A percentile compares a stretch with the other conserved stretches of the same genome.
These are phyloP conservation scores for Leptogaster cylindrica DNA, from an alignment of 2,888 invertebrate genomes.

Conservation along the genomic window DNA sequence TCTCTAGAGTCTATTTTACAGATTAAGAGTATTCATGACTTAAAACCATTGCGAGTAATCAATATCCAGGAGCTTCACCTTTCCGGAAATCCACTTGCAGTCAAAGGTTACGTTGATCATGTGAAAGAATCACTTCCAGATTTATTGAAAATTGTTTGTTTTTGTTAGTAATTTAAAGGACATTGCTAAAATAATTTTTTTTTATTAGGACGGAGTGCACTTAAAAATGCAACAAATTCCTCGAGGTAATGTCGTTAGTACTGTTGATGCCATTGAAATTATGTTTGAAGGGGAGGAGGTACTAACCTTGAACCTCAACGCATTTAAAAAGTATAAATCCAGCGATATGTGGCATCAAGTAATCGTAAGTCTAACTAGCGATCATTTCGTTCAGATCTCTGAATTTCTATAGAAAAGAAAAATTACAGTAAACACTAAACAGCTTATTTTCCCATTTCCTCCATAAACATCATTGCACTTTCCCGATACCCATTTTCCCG, in stretches of 20 bases:
- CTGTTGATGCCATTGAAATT: conserved; percentile 38
- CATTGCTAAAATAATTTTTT: neutral
- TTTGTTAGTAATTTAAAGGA: neutral
- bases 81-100: conserved; percentile 44
- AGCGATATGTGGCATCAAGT: conserved; percentile 48
- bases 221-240: conserved; percentile 23
- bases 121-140: conserved; percentile 41
- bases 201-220: conserved; percentile 39
- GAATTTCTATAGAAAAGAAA: too few relatives aligned
- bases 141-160: conserved; percentile 39
- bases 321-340: conserved; percentile 37
- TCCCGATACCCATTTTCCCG: too few relatives aligned
- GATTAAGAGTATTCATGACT: conserved; percentile 40
- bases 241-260: neutral
- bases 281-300: conserved; percentile 43
- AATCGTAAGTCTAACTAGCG: conserved; percentile 27
- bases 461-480: too few relatives aligned
- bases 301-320: neutral
- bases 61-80: conserved; percentile 42
- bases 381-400: neutral
- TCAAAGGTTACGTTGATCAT: conserved; percentile 22
- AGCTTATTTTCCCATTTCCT: too few relatives aligned
- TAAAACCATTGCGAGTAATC: conserved; percentile 38
- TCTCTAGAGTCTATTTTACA: conserved; percentile 8
- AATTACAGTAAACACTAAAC: too few relatives aligned